Base-by-base conservation (phyloP, 2,113 vertebrate species). In the Odontophorus gujanensis region DNA sequence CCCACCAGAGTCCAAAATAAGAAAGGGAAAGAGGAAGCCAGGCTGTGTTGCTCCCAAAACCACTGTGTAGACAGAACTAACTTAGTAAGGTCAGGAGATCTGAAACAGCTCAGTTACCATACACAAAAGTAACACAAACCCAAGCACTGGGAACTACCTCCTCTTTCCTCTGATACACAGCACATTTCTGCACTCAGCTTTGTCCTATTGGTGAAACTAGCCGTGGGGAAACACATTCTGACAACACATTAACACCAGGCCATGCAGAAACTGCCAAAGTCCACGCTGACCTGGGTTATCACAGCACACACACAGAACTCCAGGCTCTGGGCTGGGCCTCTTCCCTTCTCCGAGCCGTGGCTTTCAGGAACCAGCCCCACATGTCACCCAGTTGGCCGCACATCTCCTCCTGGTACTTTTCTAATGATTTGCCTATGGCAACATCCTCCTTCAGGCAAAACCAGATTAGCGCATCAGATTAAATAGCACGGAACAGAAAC, bases 21-120 rank as follows among this genome's bases (percentile, higher is more conserved):
- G 82, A 92, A 87, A 57, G 40, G 36, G 32, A 50, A 38, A 82
- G 69, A 88, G 95, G 93, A 95, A 96, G 77, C 65, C 72, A 69
- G 40, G 85, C 79, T 87, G 38, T 57, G 80, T 61, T 72, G 85
- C 50, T 93, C 85, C n/a, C 17, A 57, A 78, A 87, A 81, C 40
- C n/a, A 93, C 66, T 1, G 1, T 2, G 0, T 32, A 59, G 65
- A 47, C 88, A 94, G 59, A 73, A 47, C 69, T 63, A 50, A 87
- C 30, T 62, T 47, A 85, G 34, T 55, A 51, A n/a, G 14, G 85
- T 78, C 76, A 90, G 90, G 93, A 93, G 93, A 90, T 43, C 80
- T 81, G 88, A 92, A 71, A 81, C 34, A 0, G 72, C 36, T 55
- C 80, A 67, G 6, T 40, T n/a, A 81, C 51, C 76, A 81, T 80